phyloP scores from a whole-genome alignment of 2,113 vertebrate species.

The Upupa epops region DNA sequence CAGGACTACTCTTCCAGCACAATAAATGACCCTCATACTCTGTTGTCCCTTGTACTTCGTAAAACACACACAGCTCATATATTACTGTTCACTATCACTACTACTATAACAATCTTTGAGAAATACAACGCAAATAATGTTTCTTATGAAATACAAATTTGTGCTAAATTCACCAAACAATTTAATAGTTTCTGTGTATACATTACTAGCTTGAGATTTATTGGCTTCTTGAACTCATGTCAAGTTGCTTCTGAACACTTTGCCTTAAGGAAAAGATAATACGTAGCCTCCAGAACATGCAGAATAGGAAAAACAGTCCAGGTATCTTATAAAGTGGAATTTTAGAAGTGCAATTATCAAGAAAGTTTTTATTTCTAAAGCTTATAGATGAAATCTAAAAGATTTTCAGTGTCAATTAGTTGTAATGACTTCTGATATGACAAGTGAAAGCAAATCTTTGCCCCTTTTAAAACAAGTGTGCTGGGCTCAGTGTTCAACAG shows the following conservation, averaged over 20 bases:
- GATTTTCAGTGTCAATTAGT: not conserved
- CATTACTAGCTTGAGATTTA: not conserved
- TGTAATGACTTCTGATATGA: not conserved
- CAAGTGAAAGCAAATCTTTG: not conserved
- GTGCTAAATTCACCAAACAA: not conserved
- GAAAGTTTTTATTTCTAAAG: too few species aligned
- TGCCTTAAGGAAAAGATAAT: not conserved
- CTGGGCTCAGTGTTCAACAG: not conserved
- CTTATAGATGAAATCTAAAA: not conserved
- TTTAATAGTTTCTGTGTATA: not conserved
- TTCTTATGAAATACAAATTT: not conserved
- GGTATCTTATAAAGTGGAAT: not conserved
- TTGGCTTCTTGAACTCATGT: not conserved
- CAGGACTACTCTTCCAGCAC: not conserved
- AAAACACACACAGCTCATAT: rapidly evolving
- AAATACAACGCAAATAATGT: not conserved
- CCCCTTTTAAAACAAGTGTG: not conserved
- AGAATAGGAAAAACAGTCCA: not conserved
- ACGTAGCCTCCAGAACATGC: not conserved
- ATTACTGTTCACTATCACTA: not conserved
- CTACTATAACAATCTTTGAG: not conserved
- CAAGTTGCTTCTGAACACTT: not conserved
- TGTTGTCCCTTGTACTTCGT: not conserved
- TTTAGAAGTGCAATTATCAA: too few species aligned
- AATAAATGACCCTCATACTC: rapidly evolving